Evolutionary conservation across 35 echinoderm and acorn worm species (phyloP).

Genomic region (Holothuria glaberrima): DNA sequence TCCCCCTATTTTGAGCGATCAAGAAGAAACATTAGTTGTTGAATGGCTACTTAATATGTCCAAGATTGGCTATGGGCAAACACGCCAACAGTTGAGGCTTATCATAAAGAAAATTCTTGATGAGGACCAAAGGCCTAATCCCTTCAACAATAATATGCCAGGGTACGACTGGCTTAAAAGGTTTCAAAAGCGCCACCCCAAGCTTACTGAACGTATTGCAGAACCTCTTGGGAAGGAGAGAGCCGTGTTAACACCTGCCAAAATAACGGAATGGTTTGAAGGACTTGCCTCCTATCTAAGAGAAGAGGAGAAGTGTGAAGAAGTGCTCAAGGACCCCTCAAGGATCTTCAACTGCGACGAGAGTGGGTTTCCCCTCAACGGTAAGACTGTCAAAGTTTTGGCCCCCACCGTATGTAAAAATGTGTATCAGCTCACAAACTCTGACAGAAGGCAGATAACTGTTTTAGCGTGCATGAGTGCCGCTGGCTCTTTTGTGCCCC

Average conservation of each 20-base stretch:
- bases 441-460: not conserved
- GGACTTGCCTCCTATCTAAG: not conserved
- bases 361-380: too few species aligned
- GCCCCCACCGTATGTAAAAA: too few species aligned
- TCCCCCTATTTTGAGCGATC: not conserved
- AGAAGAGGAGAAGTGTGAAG: not conserved
- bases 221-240: not conserved
- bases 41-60: too few species aligned
- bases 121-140: too few species aligned
- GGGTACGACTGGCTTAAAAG: not conserved
- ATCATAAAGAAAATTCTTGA: too few species aligned
- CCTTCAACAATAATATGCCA: too few species aligned
- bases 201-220: not conserved
- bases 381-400: too few species aligned
- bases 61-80: not conserved
- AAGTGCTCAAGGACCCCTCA: too few species aligned
- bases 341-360: too few species aligned
- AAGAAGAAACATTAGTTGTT: not conserved
- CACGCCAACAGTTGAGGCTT: not conserved
- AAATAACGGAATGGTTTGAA: not conserved
- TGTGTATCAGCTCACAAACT: not conserved
- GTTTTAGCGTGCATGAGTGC: not conserved
- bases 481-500: not conserved
- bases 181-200: not conserved
- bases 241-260: not conserved